Evolutionary conservation across 2,113 vertebrate genomes (phyloP), one percentile per base, ranked within the genome.

Genomic region (Saimiri boliviensis): DNA sequence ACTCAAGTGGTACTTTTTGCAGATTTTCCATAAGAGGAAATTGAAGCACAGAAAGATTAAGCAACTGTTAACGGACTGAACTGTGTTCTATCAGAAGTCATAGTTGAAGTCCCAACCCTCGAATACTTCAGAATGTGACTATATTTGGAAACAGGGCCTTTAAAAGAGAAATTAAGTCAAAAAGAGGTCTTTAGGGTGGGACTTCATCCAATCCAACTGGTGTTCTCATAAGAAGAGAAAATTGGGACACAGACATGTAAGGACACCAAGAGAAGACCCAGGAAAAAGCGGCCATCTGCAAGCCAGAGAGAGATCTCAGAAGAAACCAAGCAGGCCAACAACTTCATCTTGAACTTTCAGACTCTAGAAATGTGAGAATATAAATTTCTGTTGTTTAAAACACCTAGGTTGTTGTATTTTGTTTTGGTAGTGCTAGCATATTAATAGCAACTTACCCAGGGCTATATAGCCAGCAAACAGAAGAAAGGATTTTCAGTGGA

Each of bases 1-100:
- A 86, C 9, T 68, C 32, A 70, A 71, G 8, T 49, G 8, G 54
- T 58, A 54, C 5, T 87, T 85, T 58, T n/a, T 8, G 52, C 42
- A 58, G 47, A 27, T 80, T 94, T 96, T 60, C 94, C 45, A 14
- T n/a, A 42, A 74, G 11, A 93, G 37, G 14, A 95, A 95, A 77
- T 7, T 40, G 37, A 96, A 58, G 40, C 70, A 92, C 1, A 73
- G n/a, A 47, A 90, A 87, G 16, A 95, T 85, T 58, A 89, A 93
- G 40, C 40, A 90, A 81, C 8, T 47, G 42, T 52, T 81, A 40
- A 40, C 1, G 8, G 8, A 56, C 5, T 94, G 88, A 96, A 56
- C 0, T 89, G 17, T 49, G 30, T 85, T 82, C 54, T 30, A 91
- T 30, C 27, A 45, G 49, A 73, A 93, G 60, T 82, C 90, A 63